Evolutionary conservation across 2,797 vertebrate species (phyloP).

Genomic region (Arvicola amphibius): DNA sequence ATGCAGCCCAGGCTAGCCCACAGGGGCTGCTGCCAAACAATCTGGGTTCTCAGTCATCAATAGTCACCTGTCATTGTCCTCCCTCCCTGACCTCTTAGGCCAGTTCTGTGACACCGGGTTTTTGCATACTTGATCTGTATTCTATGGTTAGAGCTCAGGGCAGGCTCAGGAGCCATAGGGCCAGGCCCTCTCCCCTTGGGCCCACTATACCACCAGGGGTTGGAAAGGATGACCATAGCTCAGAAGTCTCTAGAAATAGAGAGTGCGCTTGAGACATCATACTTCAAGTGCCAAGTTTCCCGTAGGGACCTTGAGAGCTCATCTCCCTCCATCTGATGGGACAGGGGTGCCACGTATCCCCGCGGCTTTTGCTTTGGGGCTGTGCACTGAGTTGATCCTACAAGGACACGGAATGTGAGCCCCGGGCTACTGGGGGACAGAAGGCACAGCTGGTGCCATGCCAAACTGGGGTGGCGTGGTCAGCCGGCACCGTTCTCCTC

Average conservation of each 20-base stretch:
- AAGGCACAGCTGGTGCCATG: constrained; percentile 49
- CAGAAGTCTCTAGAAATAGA: neutral
- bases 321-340: neutral
- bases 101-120: neutral
- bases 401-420: constrained; percentile 75
- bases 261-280: neutral
- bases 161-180: neutral
- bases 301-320: accelerated
- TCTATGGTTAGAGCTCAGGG: neutral
- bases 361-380: neutral
- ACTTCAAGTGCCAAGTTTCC: neutral
- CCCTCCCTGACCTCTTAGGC: neutral
- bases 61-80: neutral
- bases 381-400: constrained; percentile 50
- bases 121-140: accelerated
- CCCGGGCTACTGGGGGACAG: constrained; percentile 57
- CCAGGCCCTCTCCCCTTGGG: neutral
- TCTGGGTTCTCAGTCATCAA: accelerated
- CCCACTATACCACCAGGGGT: neutral
- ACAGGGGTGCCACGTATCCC: neutral
- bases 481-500: constrained; percentile 57
- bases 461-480: constrained; percentile 64
- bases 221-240: neutral
- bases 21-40: neutral
- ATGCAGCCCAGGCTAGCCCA: neutral